Conservation (phyloP, 64 coral and sea anemone species). For the Acropora yongei region DNA sequence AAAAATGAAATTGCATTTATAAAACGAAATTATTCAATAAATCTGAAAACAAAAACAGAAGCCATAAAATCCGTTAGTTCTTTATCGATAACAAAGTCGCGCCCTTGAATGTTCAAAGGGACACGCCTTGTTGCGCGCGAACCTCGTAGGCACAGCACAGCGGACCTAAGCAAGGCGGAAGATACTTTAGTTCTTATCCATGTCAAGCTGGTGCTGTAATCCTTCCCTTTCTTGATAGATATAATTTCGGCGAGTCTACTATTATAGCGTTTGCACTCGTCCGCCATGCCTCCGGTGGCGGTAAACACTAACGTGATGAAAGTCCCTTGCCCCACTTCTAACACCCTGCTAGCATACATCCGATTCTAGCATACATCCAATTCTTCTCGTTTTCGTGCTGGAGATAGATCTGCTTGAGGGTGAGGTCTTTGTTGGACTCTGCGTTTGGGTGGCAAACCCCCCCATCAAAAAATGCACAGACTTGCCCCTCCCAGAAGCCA, state of each 20-base stretch:
- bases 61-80: too few species aligned
- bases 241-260: not conserved
- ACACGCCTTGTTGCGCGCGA: not conserved
- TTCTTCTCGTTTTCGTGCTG: not conserved
- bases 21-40: too few species aligned
- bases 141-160: not conserved
- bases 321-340: not conserved
- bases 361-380: not conserved
- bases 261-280: not conserved
- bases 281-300: not conserved
- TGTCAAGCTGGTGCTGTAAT: not conserved
- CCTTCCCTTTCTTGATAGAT: not conserved
- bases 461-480: not conserved
- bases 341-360: not conserved
- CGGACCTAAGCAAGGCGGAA: not conserved
- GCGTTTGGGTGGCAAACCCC: not conserved
- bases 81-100: too few species aligned
- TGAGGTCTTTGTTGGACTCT: not conserved
- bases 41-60: too few species aligned
- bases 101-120: too few species aligned
- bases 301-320: not conserved
- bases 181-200: not conserved
- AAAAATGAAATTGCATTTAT: too few species aligned
- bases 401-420: not conserved
- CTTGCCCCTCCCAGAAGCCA: not conserved